Conservation (phyloP, 2,888 invertebrate species). For the Eurois occulta region DNA sequence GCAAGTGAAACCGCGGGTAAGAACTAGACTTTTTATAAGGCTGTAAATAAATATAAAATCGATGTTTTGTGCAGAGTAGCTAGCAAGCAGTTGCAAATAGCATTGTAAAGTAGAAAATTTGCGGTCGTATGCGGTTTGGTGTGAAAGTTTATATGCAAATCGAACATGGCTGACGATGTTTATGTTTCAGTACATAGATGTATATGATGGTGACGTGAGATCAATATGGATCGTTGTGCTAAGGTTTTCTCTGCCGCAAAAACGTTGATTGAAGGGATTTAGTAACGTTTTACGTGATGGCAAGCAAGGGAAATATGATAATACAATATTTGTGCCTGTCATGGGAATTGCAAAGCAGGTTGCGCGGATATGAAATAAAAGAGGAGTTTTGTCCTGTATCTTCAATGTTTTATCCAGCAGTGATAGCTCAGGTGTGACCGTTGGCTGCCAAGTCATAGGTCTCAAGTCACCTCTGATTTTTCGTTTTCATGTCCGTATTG, state of each 20-base stretch:
- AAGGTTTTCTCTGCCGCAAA: constrained; percentile 37
- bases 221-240: constrained; percentile 43
- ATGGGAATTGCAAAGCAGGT: constrained; percentile 22
- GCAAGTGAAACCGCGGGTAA: not conserved
- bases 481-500: too few relatives aligned
- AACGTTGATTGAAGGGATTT: constrained; percentile 37
- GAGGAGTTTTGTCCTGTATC: not conserved
- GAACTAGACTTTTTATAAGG: constrained; percentile 22
- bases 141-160: constrained; percentile 74
- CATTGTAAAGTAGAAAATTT: constrained; percentile 71
- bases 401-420: not conserved
- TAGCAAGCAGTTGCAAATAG: constrained; percentile 43
- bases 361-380: constrained; percentile 17
- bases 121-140: constrained; percentile 70
- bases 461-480: too few relatives aligned
- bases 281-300: constrained; percentile 38
- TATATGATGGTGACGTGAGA: constrained; percentile 9
- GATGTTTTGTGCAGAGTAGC: constrained; percentile 31
- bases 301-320: constrained; percentile 30
- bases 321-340: constrained; percentile 20
- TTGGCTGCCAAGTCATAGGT: too few relatives aligned
- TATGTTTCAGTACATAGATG: constrained; percentile 17
- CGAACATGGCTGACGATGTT: constrained; percentile 19
- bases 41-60: constrained; percentile 52
- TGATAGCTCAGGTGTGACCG: too few relatives aligned